Evolutionary conservation across 2,888 invertebrate genomes (phyloP).

Genomic region (Amiota mariae): DNA sequence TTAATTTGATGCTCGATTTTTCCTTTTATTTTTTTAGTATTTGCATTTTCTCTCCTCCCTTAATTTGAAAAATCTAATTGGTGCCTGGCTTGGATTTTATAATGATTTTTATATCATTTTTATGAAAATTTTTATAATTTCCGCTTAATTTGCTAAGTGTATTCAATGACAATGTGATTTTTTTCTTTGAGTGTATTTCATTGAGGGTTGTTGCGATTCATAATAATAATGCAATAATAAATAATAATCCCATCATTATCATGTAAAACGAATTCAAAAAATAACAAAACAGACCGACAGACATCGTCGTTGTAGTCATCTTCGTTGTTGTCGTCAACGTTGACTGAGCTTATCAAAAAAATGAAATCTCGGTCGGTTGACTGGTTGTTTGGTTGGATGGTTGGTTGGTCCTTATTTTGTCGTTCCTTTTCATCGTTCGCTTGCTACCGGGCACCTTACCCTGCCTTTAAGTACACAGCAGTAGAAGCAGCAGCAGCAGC

Average conservation of each 20-base stretch:
- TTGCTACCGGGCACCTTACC: neutral
- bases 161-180: conserved; percentile 5
- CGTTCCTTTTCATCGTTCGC: neutral
- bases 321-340: too few species aligned
- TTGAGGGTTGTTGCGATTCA: neutral
- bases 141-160: neutral
- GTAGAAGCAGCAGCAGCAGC: neutral
- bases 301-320: too few species aligned
- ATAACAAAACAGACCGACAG: neutral
- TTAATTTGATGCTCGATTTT: conserved; percentile 26
- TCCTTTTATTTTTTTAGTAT: conserved; percentile 21
- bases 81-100: conserved; percentile 49
- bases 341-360: conserved; percentile 50
- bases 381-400: conserved; percentile 19
- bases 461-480: too few species aligned
- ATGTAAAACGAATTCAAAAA: conserved; percentile 41
- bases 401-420: conserved; percentile 21
- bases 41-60: too few species aligned
- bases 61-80: conserved; percentile 52
- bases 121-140: neutral
- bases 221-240: conserved; percentile 46
- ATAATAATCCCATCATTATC: conserved; percentile 67
- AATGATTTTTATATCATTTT: conserved; percentile 24
- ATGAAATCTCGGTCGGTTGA: conserved; percentile 51
- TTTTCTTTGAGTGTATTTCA: conserved; percentile 16